Conservation (phyloP, 2,113 vertebrate genomes). For the Piaya cayana region DNA sequence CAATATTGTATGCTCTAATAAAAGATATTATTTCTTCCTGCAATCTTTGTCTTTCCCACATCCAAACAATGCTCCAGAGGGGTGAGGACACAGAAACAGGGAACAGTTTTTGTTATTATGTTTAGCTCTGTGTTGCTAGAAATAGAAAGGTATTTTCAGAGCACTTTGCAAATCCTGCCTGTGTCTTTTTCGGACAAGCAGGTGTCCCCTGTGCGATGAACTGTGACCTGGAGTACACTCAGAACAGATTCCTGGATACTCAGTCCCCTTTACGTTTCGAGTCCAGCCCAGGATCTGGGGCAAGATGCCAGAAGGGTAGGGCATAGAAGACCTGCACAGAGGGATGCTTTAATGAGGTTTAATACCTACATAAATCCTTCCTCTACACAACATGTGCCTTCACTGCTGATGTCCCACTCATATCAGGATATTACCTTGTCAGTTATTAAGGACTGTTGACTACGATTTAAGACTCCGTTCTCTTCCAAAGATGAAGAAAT, state of each 20-base stretch:
- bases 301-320: background rate
- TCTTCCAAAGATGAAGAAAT: background rate
- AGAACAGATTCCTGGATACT: background rate
- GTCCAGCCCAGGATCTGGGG: background rate
- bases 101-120: background rate
- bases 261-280: background rate
- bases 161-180: background rate
- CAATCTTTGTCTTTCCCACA: background rate
- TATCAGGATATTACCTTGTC: background rate
- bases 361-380: background rate
- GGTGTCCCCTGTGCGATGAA: background rate
- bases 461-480: background rate
- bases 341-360: background rate
- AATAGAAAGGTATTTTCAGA: background rate
- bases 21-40: constrained; percentile 33
- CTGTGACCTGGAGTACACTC: background rate
- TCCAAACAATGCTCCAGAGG: background rate
- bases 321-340: background rate
- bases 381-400: background rate
- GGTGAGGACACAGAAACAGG: background rate
- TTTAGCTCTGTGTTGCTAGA: background rate
- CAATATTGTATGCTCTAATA: background rate
- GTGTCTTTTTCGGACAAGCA: background rate
- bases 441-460: background rate
- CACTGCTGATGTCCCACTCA: background rate